Base-by-base conservation (phyloP, 2,113 vertebrate species). In the Menidia beryllina region DNA sequence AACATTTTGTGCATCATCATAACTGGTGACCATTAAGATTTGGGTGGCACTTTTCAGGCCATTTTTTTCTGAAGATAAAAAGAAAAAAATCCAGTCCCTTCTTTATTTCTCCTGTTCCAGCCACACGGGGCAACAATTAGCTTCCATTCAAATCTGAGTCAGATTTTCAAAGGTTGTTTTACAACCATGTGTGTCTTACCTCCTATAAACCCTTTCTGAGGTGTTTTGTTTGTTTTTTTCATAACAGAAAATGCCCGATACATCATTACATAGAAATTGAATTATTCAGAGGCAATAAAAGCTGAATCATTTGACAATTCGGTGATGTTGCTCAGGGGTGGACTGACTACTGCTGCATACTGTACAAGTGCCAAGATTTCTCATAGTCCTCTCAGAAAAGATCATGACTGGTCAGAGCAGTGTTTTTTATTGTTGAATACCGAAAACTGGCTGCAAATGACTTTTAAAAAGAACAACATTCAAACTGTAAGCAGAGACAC, bases 401-500 rank as follows among this genome's bases (percentile, higher is more conserved):
- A 43, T 17, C 14, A 43, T 43, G 5, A 34, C 30, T 34, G 15
- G 41, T 43, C 14, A 17, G 19, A 43, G 41, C 41, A 43, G 41
- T 17, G n/a, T 43, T 3, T 43, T 17, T 43, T 3, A 15, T 19
- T 17, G 19, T 13, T 17, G 19, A 43, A 43, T 43, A 2, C 41
- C 14, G n/a, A 41, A 26, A n/a, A 43, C 6, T 45, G 41, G 5
- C 7, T 19, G 19, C 21, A 39, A 38, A 24, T 20, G 26, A 25
- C 6, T 23, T 6, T 36, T 14, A 24, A 19, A n/a, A 0, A 17
- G 15, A 39, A 21, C 19, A 19, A 27, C 13, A 51, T 70, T 64
- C 53, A 77, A 69, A 75, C 30, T 68, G 51, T 34, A 34, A 71
- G 56, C 41, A 51, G 53, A 70, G 43, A 67, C 26, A 56, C 8